A percentile compares a stretch with the other conserved stretches of the same genome.
Conservation (phyloP, 2,113 vertebrate species). For the Acrocephalus arundinaceus region DNA sequence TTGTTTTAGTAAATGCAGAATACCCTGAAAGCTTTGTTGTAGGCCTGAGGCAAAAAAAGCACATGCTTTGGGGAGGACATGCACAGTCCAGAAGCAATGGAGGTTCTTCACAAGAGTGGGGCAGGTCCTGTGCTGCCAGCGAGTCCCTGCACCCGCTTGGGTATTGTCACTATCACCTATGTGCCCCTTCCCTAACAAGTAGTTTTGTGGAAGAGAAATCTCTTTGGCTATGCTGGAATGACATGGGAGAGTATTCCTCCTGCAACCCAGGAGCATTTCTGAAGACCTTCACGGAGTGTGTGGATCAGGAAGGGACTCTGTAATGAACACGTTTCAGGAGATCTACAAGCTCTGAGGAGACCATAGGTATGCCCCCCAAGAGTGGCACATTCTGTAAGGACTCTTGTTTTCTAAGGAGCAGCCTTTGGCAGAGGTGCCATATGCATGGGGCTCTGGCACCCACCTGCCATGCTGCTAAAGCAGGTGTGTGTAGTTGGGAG, state of each 20-base stretch:
- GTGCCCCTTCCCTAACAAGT: neutral
- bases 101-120: neutral
- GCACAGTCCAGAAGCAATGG: neutral
- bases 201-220: neutral
- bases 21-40: neutral
- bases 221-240: neutral
- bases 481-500: neutral
- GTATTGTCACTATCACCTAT: neutral
- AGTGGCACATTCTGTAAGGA: neutral
- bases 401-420: neutral
- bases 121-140: neutral
- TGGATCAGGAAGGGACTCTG: neutral
- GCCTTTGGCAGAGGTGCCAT: neutral
- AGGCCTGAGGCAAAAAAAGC: neutral
- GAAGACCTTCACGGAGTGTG: accelerated
- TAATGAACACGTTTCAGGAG: neutral
- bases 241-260: neutral
- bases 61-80: neutral
- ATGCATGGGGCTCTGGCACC: neutral
- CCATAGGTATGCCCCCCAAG: neutral
- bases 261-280: neutral
- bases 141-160: neutral
- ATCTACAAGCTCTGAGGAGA: neutral
- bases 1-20: neutral
- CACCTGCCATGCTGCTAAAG: neutral